These are phyloP conservation scores for Andrena minutula DNA, from an alignment of 2,888 invertebrate species.

Conservation along the genomic window DNA sequence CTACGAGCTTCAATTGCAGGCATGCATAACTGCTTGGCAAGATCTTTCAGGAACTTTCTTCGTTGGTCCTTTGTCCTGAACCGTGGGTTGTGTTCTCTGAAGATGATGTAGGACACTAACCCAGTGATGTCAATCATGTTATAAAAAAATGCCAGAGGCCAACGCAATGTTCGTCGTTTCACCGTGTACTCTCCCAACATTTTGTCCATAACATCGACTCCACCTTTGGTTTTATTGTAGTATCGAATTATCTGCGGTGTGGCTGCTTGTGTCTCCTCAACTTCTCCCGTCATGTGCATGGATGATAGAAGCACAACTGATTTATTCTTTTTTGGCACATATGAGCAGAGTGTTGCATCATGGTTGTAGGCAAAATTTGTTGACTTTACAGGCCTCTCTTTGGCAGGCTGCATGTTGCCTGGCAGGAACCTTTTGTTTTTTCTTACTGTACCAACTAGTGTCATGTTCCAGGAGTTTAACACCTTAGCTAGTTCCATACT, in stretches of 20 bases:
- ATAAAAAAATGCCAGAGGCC: not conserved
- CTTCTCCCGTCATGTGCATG: too few species aligned
- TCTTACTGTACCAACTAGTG: not conserved
- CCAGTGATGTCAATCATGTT: not conserved
- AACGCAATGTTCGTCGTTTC: constrained; percentile 1
- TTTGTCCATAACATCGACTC: not conserved
- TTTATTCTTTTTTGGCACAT: too few species aligned
- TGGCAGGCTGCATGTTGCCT: not conserved
- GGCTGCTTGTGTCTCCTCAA: too few species aligned
- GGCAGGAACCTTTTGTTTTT: not conserved
- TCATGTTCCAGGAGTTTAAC: not conserved
- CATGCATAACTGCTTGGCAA: too few species aligned
- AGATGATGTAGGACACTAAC: not conserved
- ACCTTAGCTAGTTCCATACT: too few species aligned
- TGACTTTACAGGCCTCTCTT: too few species aligned
- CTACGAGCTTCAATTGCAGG: too few species aligned
- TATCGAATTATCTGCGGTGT: not conserved
- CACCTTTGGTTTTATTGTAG: not conserved
- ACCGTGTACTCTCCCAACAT: not conserved
- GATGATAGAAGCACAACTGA: too few species aligned
- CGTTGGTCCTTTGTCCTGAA: too few species aligned
- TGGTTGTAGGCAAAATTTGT: too few species aligned
- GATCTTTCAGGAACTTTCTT: too few species aligned
- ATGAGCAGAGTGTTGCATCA: too few species aligned
- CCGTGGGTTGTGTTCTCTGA: not conserved